phyloP scores from a whole-genome alignment of 2,888 invertebrate genomes.

The Callinectes sapidus region DNA sequence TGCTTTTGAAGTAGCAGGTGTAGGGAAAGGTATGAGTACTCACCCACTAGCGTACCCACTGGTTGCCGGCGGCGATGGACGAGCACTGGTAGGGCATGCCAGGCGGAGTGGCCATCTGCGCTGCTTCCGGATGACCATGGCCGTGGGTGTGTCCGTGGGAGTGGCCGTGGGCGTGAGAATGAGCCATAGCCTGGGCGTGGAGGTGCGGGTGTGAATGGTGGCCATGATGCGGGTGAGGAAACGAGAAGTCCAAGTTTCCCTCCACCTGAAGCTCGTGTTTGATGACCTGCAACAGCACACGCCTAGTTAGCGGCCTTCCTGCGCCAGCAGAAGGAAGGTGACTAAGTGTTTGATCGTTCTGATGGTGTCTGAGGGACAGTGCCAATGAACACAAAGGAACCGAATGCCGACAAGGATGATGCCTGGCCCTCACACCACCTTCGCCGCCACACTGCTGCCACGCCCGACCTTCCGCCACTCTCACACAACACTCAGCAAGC shows the following conservation, averaged over 20 bases:
- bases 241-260: slow-evolving; percentile 63
- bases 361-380: slow-evolving; percentile 15
- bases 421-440: slow-evolving; percentile 25
- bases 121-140: slow-evolving; percentile 51
- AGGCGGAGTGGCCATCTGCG: slow-evolving; percentile 61
- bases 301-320: neutral
- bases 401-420: neutral
- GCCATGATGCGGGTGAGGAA: slow-evolving; percentile 52
- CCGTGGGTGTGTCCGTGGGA: slow-evolving; percentile 56
- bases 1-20: neutral
- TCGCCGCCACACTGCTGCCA: neutral
- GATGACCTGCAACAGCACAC: slow-evolving; percentile 51
- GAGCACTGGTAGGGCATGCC: slow-evolving; percentile 59
- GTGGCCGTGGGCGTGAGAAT: slow-evolving; percentile 45
- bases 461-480: neutral
- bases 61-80: slow-evolving; percentile 64
- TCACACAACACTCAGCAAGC: slow-evolving; percentile 33
- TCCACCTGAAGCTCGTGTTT: slow-evolving; percentile 62
- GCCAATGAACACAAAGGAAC: slow-evolving; percentile 27
- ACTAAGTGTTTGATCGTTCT: neutral
- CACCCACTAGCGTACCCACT: slow-evolving; percentile 64
- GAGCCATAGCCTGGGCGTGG: slow-evolving; percentile 38
- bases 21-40: neutral
- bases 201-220: slow-evolving; percentile 41
- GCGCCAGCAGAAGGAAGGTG: neutral